These are phyloP conservation scores for Platycheirus rosarum DNA, from an alignment of 2,888 invertebrate species.

Conservation along the genomic window DNA sequence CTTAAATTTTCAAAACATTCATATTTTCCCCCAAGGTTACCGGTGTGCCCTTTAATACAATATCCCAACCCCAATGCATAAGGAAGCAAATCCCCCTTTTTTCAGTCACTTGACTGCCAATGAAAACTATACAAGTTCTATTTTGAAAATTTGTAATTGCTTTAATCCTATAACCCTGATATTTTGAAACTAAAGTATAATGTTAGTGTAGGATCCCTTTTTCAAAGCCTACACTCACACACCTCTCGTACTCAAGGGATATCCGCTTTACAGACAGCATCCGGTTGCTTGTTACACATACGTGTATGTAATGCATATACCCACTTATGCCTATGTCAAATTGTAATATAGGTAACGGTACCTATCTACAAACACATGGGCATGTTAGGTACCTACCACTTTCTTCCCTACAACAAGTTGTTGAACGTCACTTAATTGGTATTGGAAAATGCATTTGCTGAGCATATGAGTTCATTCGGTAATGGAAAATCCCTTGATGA, in stretches of 20 bases:
- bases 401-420: slow-evolving; percentile 53
- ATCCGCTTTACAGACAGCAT: not conserved
- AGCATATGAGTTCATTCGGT: slow-evolving; percentile 34
- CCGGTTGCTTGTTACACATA: not conserved
- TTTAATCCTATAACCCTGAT: slow-evolving; percentile 9
- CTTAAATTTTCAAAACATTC: too few relatives aligned
- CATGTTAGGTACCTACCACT: not conserved
- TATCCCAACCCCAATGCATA: too few relatives aligned
- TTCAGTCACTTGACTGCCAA: too few relatives aligned
- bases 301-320: not conserved
- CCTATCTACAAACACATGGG: not conserved
- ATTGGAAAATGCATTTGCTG: slow-evolving; percentile 57
- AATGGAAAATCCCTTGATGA: slow-evolving; percentile 66
- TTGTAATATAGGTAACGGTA: not conserved
- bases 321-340: not conserved
- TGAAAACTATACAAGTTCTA: not conserved
- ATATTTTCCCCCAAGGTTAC: too few relatives aligned
- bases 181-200: too few relatives aligned
- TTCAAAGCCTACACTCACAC: too few relatives aligned
- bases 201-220: too few relatives aligned
- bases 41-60: too few relatives aligned
- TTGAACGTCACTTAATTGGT: slow-evolving; percentile 63
- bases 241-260: not conserved
- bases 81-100: too few relatives aligned
- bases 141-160: not conserved